Evolutionary conservation across 2,888 invertebrate species (phyloP).

Genomic region (Cataglyphis rosenhaueri): DNA sequence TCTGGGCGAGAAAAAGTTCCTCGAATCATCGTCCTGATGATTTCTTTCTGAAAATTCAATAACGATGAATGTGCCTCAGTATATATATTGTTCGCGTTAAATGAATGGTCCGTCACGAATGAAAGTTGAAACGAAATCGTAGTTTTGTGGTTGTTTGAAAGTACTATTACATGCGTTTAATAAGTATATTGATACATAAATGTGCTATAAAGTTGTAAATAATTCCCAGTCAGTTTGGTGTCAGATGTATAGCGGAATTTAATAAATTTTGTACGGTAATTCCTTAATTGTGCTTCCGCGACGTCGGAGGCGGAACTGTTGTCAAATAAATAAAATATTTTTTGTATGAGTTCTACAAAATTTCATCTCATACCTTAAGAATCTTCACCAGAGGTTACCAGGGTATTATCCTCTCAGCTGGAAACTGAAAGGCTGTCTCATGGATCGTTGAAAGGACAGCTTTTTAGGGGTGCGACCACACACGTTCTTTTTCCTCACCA

Average conservation of each 20-base stretch:
- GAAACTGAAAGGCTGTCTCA: slow-evolving; percentile 25
- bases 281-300: slow-evolving; percentile 12
- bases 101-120: neutral
- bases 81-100: neutral
- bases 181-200: neutral
- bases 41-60: neutral
- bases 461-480: slow-evolving; percentile 23
- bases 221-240: neutral
- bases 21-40: neutral
- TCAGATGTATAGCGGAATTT: slow-evolving; percentile 4
- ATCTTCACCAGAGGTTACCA: neutral
- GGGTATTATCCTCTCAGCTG: slow-evolving; percentile 31
- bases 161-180: slow-evolving; percentile 2
- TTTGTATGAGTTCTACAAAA: slow-evolving; percentile 63
- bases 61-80: slow-evolving; percentile 15
- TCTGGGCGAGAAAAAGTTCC: neutral
- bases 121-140: neutral
- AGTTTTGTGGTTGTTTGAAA: neutral
- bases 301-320: slow-evolving; percentile 54
- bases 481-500: slow-evolving; percentile 6
- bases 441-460: slow-evolving; percentile 29
- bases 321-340: slow-evolving; percentile 75
- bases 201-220: slow-evolving; percentile 23
- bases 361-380: slow-evolving; percentile 42
- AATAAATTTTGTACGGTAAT: slow-evolving; percentile 63